Base-by-base conservation (phyloP, 1,140 invertebrate genomes). In the Bombus balteatus region DNA sequence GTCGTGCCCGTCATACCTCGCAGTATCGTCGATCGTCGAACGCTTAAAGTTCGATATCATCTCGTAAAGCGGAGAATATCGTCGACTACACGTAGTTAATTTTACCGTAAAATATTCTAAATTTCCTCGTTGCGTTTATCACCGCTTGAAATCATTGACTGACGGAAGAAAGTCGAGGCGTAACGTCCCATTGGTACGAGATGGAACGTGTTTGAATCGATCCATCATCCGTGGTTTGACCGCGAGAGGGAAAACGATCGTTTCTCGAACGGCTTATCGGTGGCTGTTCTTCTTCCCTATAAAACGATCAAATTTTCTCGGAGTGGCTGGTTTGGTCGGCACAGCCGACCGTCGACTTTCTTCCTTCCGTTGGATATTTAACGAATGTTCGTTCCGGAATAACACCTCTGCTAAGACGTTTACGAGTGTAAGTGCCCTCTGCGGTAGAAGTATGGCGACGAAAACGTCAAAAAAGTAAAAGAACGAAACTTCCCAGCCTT, bases 371-470 rank as follows among this genome's bases (percentile, higher is more conserved):
- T 41, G 53, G 78, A 85, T 81, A 59, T 82, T 80, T 62, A 88
- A 85, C 53, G 78, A 77, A 82, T 75, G 87, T 88, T 89, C 82
- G 77, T 85, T 89, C 37, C 41, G 37, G 37, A 82, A 57, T 86
- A 88, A 74, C 74, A 41, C 43, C 66, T 74, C 77, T 68, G 87
- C 85, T 87, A 78, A 85, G 73, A 81, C 59, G 37, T 53, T 87
- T 75, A 70, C 74, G 37, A 59, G 37, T 0, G 47, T 37, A 68
- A 76, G 77, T 66, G 72, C 47, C 1, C 47, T 66, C 32, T 18
- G 65, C 15, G 65, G 65, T 66, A n/a, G n/a, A 78, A 85, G 47
- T 41, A 37, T 75, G 79, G 74, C 47, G 39, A 59, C 32, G 18
- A 32, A 37, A 68, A 34, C 18, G 18, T 1, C 32, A 2, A 43